These are phyloP conservation scores for Crematogaster levior DNA, from an alignment of 2,888 invertebrate species.

Conservation along the genomic window DNA sequence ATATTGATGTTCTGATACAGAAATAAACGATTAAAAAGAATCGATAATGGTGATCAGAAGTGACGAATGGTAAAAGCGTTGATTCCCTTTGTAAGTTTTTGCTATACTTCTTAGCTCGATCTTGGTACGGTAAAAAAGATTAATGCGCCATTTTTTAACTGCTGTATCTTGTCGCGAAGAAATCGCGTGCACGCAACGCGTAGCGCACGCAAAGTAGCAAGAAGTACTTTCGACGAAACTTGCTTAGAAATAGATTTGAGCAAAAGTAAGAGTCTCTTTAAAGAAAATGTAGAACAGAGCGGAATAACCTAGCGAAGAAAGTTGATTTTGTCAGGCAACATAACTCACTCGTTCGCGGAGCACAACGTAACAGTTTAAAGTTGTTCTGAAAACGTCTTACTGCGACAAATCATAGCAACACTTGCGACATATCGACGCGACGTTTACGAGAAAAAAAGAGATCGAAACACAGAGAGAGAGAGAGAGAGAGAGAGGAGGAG, in stretches of 20 bases:
- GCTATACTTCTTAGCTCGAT: conserved; percentile 11
- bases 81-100: neutral
- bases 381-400: conserved; percentile 9
- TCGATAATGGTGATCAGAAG: conserved; percentile 8
- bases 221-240: conserved; percentile 19
- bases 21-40: neutral
- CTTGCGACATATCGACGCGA: conserved; percentile 32
- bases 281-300: conserved; percentile 45
- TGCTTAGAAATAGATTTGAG: conserved; percentile 40
- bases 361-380: conserved; percentile 35
- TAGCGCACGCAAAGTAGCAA: conserved; percentile 25
- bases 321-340: conserved; percentile 45
- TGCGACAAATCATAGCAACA: conserved; percentile 37
- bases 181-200: conserved; percentile 42
- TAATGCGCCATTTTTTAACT: conserved; percentile 31
- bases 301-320: conserved; percentile 40
- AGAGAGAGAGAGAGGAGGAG: neutral
- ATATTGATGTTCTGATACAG: conserved; percentile 9
- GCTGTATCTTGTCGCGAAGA: conserved; percentile 31
- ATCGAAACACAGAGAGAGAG: neutral
- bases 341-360: conserved; percentile 36
- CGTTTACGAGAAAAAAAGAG: neutral
- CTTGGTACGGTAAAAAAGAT: conserved; percentile 22
- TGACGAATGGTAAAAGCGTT: conserved; percentile 14
- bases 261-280: conserved; percentile 47